A percentile compares a stretch with the other conserved stretches of the same genome.
Conservation (phyloP, 2,888 invertebrate genomes). For the Lomographa bimaculata region DNA sequence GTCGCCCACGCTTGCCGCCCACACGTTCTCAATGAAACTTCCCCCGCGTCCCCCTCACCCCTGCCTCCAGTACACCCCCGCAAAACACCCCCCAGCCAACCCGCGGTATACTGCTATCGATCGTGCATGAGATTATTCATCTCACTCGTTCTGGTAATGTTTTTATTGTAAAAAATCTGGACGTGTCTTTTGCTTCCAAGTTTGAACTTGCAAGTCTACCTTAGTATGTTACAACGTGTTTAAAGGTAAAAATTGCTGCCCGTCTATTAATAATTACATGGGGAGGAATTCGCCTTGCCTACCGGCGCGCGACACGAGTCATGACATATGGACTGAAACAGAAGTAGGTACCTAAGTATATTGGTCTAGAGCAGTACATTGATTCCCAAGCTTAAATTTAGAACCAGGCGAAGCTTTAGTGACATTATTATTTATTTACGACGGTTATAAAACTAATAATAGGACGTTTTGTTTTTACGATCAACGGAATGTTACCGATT, state of each 20-base stretch:
- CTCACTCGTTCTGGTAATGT: conserved; percentile 59
- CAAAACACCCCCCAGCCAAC: conserved; percentile 46
- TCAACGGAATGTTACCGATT: conserved; percentile 2
- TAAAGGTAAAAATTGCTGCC: conserved; percentile 8
- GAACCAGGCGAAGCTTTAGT: conserved; percentile 12
- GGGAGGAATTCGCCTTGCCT: conserved; percentile 14
- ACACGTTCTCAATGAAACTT: conserved; percentile 88
- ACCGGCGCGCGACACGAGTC: conserved; percentile 8
- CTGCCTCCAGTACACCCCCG: conserved; percentile 40
- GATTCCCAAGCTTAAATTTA: conserved; percentile 30
- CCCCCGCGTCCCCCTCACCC: conserved; percentile 45
- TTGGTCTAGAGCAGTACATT: conserved; percentile 16
- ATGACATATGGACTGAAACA: conserved; percentile 5
- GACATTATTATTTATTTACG: conserved; percentile 17
- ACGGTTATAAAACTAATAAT: conserved; percentile 22
- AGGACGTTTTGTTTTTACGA: conserved; percentile 8
- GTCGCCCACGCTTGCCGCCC: conserved; percentile 83
- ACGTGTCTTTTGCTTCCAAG: conserved; percentile 16
- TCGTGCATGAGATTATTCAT: conserved; percentile 78
- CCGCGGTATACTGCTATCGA: conserved; percentile 69
- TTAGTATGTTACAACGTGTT: too few relatives aligned
- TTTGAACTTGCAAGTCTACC: conserved; percentile 1
- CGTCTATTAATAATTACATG: conserved; percentile 1
- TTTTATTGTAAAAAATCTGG: conserved; percentile 30
- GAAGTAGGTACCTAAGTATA: conserved; percentile 7